phyloP scores from a whole-genome alignment of 2,888 invertebrate genomes.

The Nipponacmea schrenckii region DNA sequence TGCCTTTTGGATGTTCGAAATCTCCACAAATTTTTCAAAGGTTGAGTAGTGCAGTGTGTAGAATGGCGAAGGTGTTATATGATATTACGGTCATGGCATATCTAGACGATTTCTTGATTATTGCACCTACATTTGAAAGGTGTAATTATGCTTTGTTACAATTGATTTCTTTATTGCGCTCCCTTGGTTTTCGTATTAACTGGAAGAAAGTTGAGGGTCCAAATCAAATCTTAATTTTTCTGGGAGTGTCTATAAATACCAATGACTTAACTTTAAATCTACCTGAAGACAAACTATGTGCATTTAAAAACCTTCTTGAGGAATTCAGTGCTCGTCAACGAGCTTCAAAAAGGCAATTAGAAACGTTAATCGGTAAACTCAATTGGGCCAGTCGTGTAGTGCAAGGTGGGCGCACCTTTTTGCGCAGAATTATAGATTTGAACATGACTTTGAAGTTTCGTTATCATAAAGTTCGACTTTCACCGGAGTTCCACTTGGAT shows the following conservation, averaged over 20 bases:
- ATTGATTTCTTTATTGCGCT: neutral
- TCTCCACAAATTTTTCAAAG: slow-evolving; percentile 8
- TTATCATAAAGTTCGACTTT: neutral
- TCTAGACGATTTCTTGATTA: slow-evolving; percentile 1
- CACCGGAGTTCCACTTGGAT: neutral
- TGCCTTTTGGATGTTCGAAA: neutral
- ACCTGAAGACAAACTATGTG: neutral
- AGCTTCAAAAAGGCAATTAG: slow-evolving; percentile 8
- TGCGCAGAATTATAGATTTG: neutral
- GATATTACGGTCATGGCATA: slow-evolving; percentile 2
- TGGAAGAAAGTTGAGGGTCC: slow-evolving; percentile 8
- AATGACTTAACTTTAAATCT: neutral
- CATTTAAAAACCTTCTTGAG: no score
- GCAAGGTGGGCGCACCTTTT: neutral
- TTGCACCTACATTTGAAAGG: no score
- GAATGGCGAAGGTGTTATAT: neutral
- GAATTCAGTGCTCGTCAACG: no score
- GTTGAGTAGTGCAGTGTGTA: slow-evolving; percentile 3
- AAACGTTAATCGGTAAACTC: slow-evolving; percentile 4
- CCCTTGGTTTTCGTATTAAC: slow-evolving; percentile 3
- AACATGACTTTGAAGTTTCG: neutral
- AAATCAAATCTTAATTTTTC: slow-evolving; percentile 1
- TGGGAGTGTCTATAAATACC: slow-evolving; percentile 10
- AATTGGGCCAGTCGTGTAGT: slow-evolving; percentile 11
- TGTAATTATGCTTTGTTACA: neutral